Base-by-base conservation (phyloP, 1,140 invertebrate genomes). In the Scaptomyza montana region DNA sequence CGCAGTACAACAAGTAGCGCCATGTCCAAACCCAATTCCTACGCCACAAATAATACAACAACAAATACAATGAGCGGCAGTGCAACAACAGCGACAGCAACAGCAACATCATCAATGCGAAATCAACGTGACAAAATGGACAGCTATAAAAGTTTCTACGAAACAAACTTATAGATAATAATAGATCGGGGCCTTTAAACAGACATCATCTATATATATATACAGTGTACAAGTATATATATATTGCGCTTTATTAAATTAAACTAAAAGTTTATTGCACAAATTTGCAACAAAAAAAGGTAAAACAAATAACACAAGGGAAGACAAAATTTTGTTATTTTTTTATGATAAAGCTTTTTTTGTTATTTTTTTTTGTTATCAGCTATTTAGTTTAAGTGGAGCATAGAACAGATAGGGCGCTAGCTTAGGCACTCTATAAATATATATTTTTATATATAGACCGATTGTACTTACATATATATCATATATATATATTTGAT, bases 81-180 rank as follows among this genome's bases (percentile, higher is more conserved):
- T n/a, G 43, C 74, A 19, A 45, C 59, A 25, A 55, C 62, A 19
- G 13, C 39, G 12, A 3, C 39, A 43, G 5, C 66, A 8, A n/a
- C 69, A 6, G 65, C 70, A 56, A 64, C 68, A 6, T 62, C 70
- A 6, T 50, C 59, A 16, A 41, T 57, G 49, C 75, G 84, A 74
- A 77, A 65, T 63, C 79, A 86, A 78, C 85, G 85, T 56, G 90
- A 85, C 49, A 91, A 91, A 69, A 57, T 56, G 61, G 86, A 90
- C 57, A 85, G 70, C 56, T 91, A 85, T 72, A 91, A 91, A 86
- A 91, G 90, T 73, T 91, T 85, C 71, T 91, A 91, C 72, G 90
- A 91, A 77, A 91, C 90, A 72, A 91, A 90, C 90, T 91, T 91
- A 82, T 91, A 91, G 73, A 76, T 78, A 68, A 57, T 64, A 36